Base-by-base conservation (phyloP, 1,140 invertebrate genomes). In the Scaptomyza graminum region DNA sequence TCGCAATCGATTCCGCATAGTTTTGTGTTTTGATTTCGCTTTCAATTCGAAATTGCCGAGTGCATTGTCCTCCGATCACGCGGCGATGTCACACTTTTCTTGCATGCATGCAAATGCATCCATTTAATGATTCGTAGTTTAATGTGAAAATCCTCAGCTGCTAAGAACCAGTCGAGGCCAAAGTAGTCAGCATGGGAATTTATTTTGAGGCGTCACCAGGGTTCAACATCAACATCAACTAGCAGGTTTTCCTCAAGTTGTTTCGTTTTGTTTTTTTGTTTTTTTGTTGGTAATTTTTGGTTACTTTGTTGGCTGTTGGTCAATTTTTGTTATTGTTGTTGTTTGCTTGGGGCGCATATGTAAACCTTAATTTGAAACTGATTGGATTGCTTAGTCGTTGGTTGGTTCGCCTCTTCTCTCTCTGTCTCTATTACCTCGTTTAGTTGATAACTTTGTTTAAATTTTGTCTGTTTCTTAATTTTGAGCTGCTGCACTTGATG, bases 321-420 rank as follows among this genome's bases (percentile, higher is more conserved):
- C 82, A 85, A 82, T 87, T 82, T 65, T 2, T 41, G n/a, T 41
- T 63, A 55, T 46, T 72, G 77, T 62, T 60, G 65, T 74, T 31
- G 5, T 6, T 16, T 49, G 65, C 59, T 74, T 57, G 50, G 44
- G 68, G 61, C 55, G 81, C 80, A 84, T 84, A 84, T 82, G 82
- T 78, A 87, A 78, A 82, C 82, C 74, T 87, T 85, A 85, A 85
- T 85, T 85, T 75, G 83, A 88, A 87, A 88, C 82, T 85, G 82
- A 85, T 85, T 85, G 78, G 82, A 88, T 88, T 87, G 82, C 61
- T 51, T 68, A 64, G 65, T 68, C 68, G 67, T 22, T 22, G n/a
- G n/a, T n/a, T 1, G 4, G 18, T 22, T 22, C 1, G 77, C 67
- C 62, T 47, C 71, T 68, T 62, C 65, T 73, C 31, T 34, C 31